phyloP scores from a whole-genome alignment of 2,888 invertebrate species.

The Gasteruption jaculator region DNA sequence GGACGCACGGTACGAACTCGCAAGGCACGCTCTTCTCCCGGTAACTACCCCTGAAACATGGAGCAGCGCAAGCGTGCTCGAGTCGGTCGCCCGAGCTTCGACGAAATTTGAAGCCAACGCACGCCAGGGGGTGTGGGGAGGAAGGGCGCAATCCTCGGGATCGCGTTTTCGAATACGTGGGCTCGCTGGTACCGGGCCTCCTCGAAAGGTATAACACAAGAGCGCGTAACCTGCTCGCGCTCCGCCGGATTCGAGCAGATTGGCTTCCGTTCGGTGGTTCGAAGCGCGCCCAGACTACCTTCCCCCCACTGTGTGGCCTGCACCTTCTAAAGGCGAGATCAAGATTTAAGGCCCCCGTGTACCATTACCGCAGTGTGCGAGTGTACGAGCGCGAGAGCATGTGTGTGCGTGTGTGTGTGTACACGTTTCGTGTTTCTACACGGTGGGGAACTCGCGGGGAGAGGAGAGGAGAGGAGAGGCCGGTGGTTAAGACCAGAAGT shows the following conservation, averaged over 20 bases:
- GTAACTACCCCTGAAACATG: too few species aligned
- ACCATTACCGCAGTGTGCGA: slow-evolving; percentile 13
- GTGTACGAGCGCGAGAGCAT: slow-evolving; percentile 3
- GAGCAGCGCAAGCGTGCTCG: too few species aligned
- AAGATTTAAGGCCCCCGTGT: slow-evolving; percentile 43
- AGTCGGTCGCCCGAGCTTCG: too few species aligned
- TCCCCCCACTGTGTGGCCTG: slow-evolving; percentile 34
- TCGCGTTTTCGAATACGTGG: too few species aligned
- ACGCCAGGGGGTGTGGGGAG: too few species aligned
- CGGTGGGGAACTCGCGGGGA: neutral
- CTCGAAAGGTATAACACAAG: slow-evolving; percentile 20
- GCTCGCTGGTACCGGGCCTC: too few species aligned
- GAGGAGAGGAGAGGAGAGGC: slow-evolving; percentile 14
- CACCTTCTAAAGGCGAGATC: slow-evolving; percentile 41
- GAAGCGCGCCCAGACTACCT: slow-evolving; percentile 49
- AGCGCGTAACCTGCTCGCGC: slow-evolving; percentile 43
- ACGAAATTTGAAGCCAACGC: too few species aligned
- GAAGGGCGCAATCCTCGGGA: too few species aligned
- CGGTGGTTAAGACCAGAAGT: slow-evolving; percentile 31
- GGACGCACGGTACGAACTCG: too few species aligned
- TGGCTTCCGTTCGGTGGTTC: slow-evolving; percentile 48
- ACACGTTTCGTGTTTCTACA: neutral
- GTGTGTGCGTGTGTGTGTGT: neutral
- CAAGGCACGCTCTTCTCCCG: too few species aligned
- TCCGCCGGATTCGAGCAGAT: slow-evolving; percentile 50